Evolutionary conservation across 2,797 vertebrate genomes (phyloP), one percentile per base, ranked within the genome.

Genomic region (Urocyon cinereoargenteus): DNA sequence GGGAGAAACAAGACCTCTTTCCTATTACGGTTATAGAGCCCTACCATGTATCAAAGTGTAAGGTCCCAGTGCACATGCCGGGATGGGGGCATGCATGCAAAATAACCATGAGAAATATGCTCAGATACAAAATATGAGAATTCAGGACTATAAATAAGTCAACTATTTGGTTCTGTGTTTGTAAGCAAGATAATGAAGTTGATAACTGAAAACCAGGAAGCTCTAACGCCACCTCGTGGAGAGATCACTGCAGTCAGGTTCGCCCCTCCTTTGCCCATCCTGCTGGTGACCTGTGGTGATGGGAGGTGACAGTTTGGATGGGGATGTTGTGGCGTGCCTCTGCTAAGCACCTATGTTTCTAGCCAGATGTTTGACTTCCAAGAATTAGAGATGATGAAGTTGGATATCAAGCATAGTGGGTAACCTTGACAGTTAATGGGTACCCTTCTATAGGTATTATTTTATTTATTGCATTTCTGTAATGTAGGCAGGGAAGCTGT

Each of bases 401-500:
- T 89, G 34, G 53, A 82, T 82, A 53, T 12, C n/a, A 66, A 62
- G 19, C 40, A n/a, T 86, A 87, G 62, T 49, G 70, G 14, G 13
- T 83, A 55, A 81, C 75, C 14, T 79, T 59, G 94, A 81, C 55
- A 66, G 62, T 57, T 91, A 85, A 73, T 2, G 28, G n/a, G 34
- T 59, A 3, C n/a, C 45, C 61, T 93, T 92, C 31, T 51, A 19
- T 68, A 31, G 53, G 7, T 66, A 24, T 86, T 90, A 61, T 94
- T 92, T 96, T 94, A 84, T 95, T 91, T 89, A 49, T 93, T 85
- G 24, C 31, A 31, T 22, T 91, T 91, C 81, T 85, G 19, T 85
- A 68, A 93, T 64, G 49, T n/a, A 66, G n/a, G 6, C 13, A 68
- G 91, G 86, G 73, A 84, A 40, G 22, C 75, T 87, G 22, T 87